A percentile compares a stretch with the other conserved stretches of the same genome.
Evolutionary conservation across 2,888 invertebrate species (phyloP).

Genomic region (Melitaea athalia): DNA sequence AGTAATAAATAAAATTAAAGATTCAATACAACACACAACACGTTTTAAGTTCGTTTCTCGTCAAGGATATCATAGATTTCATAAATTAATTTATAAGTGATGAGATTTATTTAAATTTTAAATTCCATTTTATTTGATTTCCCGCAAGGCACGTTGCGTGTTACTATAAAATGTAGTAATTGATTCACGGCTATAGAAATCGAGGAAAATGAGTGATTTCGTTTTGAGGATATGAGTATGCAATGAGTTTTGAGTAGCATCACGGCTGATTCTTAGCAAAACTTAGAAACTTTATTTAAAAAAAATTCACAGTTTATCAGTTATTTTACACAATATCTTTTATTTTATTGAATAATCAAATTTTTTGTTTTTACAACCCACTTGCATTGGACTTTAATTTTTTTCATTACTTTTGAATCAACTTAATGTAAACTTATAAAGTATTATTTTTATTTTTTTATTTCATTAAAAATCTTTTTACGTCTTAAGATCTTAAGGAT

Average conservation of each 20-base stretch:
- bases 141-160: conserved; percentile 34
- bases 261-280: background rate
- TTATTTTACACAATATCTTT: too few relatives aligned
- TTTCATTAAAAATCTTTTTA: too few relatives aligned
- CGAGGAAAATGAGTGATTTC: conserved; percentile 59
- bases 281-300: background rate
- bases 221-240: conserved; percentile 27
- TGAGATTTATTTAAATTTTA: conserved; percentile 33
- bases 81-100: conserved; percentile 16
- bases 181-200: conserved; percentile 64
- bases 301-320: background rate
- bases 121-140: conserved; percentile 29
- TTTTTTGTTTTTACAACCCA: too few relatives aligned
- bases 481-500: too few relatives aligned
- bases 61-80: conserved; percentile 25
- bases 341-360: too few relatives aligned
- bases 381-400: too few relatives aligned
- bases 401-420: too few relatives aligned
- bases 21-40: background rate
- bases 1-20: too few relatives aligned
- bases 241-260: conserved; percentile 16
- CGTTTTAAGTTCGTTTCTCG: conserved; percentile 1
- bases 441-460: too few relatives aligned
- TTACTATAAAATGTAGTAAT: conserved; percentile 38
- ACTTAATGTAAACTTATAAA: too few relatives aligned